Conservation (phyloP, 2,888 invertebrate species). For the Sphaerophoria rueppellii region DNA sequence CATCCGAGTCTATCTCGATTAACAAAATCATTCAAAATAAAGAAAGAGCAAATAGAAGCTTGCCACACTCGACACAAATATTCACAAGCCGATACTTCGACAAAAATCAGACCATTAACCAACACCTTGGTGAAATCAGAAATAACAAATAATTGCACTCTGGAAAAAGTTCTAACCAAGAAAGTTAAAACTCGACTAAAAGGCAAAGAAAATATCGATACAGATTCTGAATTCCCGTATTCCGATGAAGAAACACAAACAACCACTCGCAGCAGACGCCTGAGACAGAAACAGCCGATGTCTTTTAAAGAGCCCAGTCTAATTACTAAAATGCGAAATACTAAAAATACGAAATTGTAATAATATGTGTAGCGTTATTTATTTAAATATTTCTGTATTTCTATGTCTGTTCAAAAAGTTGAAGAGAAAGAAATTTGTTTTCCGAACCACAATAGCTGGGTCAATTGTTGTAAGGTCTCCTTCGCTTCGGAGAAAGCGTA, state of each 20-base stretch:
- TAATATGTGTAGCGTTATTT: neutral
- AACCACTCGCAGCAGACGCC: neutral
- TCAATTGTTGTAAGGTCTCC: too few relatives aligned
- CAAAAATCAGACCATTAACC: neutral
- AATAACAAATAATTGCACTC: neutral
- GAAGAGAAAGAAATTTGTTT: neutral
- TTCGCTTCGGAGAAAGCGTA: too few relatives aligned
- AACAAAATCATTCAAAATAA: constrained; percentile 3
- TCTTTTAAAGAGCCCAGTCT: constrained; percentile 58
- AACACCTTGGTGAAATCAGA: neutral
- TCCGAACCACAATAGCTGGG: too few relatives aligned
- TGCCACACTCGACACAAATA: neutral
- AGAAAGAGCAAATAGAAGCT: constrained; percentile 2
- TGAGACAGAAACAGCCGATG: constrained; percentile 15
- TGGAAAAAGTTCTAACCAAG: too few relatives aligned
- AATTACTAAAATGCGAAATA: constrained; percentile 51
- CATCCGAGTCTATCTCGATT: neutral
- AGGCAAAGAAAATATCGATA: constrained; percentile 45
- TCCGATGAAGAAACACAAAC: constrained; percentile 50
- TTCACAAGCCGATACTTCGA: neutral
- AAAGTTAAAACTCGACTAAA: neutral
- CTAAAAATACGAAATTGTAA: constrained; percentile 48
- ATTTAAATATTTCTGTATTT: neutral
- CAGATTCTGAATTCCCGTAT: constrained; percentile 37
- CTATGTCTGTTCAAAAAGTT: neutral